A percentile compares a stretch with the other conserved stretches of the same genome.
These are phyloP conservation scores for Catostomus latipinnis DNA, from an alignment of 2,797 vertebrate species.

Conservation along the genomic window DNA sequence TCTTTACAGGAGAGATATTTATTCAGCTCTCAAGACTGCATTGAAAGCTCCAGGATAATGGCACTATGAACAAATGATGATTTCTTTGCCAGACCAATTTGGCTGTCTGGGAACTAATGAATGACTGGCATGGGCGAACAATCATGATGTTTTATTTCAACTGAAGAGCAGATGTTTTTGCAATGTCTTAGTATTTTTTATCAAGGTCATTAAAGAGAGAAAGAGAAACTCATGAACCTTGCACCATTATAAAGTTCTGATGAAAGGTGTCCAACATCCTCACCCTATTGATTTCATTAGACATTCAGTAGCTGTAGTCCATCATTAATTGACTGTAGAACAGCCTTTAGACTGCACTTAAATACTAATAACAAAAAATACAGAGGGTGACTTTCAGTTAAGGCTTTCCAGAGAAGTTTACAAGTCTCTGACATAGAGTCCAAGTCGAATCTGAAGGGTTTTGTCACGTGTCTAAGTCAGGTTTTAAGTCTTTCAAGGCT, in stretches of 20 bases:
- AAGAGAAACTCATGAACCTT: neutral
- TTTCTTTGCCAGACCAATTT: slow-evolving; percentile 37
- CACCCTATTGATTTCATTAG: slow-evolving; percentile 15
- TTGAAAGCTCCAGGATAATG: slow-evolving; percentile 33
- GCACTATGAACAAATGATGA: slow-evolving; percentile 35
- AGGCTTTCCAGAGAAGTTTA: no score
- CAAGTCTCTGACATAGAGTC: no score
- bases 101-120: slow-evolving; percentile 40
- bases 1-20: slow-evolving; percentile 45
- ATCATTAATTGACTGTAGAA: neutral
- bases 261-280: neutral
- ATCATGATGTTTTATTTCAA: slow-evolving; percentile 30
- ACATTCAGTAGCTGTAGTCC: neutral
- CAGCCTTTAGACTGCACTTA: slow-evolving; percentile 1
- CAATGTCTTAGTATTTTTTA: neutral
- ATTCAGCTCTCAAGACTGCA: slow-evolving; percentile 39
- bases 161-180: slow-evolving; percentile 26
- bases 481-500: no score
- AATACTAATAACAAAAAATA: neutral
- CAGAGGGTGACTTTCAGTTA: neutral
- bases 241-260: neutral
- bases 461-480: no score
- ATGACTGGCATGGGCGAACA: slow-evolving; percentile 31
- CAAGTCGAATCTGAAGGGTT: no score
- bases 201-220: slow-evolving; percentile 18